Base-by-base conservation (phyloP, 2,888 invertebrate genomes). In the Lysandra bellargus region DNA sequence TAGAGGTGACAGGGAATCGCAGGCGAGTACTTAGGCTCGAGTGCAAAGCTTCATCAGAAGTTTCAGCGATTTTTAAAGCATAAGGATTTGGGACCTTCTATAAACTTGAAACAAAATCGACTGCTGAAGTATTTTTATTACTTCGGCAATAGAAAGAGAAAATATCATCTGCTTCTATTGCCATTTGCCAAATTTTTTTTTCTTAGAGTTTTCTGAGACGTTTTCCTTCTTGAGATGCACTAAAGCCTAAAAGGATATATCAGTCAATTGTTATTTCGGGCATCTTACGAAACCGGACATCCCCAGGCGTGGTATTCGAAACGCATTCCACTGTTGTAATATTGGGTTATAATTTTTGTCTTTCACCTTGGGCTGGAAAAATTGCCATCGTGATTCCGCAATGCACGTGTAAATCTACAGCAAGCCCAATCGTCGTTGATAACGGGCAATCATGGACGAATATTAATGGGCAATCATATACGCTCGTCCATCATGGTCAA, bases 251-350 rank as follows among this genome's bases (percentile, higher is more conserved):
- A 61, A 23, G 61, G 61, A 61, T 69, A 12, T 33, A 30, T 69
- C 64, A 33, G 30, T 69, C 64, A 69, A 30, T 69, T 30, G 64
- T 69, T 69, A 69, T 69, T 69, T 33, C 30, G 30, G 64, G 33
- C 12, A 69, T 69, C 64, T 12, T 33, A 69, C 64, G 33, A 69
- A 64, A 69, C 64, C 64, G 64, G 64, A 69, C 64, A 30, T 69
- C 64, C 30, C 9, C 30, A 69, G 64, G 33, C 30, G 64, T 69
- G 64, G 64, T 12, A 69, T 30, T 69, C 30, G 64, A 69, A 69
- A 69, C 64, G 33, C 64, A 69, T 69, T 69, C 64, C 64, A 69
- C 17, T 57, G 57, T 57, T 57, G 12, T 57, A 57, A 57, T 57
- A 17, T 57, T 57, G 1, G 17, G 4, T 57, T 57, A 1, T 57